Conservation (phyloP, 2,113 vertebrate genomes). For the Pipa parva region DNA sequence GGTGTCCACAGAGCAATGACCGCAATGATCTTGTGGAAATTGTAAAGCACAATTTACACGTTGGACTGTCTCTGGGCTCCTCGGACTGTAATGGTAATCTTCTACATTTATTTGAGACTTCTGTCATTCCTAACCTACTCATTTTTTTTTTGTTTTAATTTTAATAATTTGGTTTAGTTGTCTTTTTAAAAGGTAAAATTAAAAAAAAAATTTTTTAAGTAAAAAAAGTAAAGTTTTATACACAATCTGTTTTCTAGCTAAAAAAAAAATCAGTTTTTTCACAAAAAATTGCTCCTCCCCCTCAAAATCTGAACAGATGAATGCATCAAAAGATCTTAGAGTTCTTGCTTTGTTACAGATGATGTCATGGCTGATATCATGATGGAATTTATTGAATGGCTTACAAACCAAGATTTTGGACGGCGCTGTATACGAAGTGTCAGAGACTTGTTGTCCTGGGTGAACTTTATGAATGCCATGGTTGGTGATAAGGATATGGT, state of each 20-base stretch:
- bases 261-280: too few species aligned
- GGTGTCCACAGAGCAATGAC: slow-evolving; percentile 87
- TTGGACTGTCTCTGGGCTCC: slow-evolving; percentile 71
- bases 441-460: slow-evolving; percentile 89
- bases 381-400: slow-evolving; percentile 92
- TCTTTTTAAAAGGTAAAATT: too few species aligned
- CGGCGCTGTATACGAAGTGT: slow-evolving; percentile 83
- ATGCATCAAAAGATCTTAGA: too few species aligned
- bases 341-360: slow-evolving; percentile 53
- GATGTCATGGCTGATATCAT: slow-evolving; percentile 81
- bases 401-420: slow-evolving; percentile 86
- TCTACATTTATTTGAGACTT: background rate
- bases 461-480: slow-evolving; percentile 84
- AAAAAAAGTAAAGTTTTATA: too few species aligned
- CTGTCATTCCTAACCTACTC: background rate
- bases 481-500: slow-evolving; percentile 52
- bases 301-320: too few species aligned
- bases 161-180: too few species aligned
- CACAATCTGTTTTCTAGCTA: too few species aligned
- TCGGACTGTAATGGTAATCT: slow-evolving; percentile 58
- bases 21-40: slow-evolving; percentile 84
- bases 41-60: slow-evolving; percentile 79
- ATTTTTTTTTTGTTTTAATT: background rate
- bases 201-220: too few species aligned
- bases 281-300: too few species aligned